phyloP scores from a whole-genome alignment of 2,888 invertebrate species.

The Epirrita christyi region DNA sequence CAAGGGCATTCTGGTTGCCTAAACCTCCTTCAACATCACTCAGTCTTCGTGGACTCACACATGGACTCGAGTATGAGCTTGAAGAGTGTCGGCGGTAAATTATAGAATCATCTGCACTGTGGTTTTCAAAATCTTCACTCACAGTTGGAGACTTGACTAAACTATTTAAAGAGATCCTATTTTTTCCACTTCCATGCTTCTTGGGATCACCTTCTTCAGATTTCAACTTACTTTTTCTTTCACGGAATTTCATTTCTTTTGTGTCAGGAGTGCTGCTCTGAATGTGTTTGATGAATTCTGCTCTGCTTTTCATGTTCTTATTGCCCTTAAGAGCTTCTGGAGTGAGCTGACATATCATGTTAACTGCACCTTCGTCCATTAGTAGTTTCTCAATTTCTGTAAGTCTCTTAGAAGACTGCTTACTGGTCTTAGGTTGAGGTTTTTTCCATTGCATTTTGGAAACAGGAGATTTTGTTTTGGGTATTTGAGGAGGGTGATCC shows the following conservation, averaged over 20 bases:
- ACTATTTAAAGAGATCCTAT: conserved; percentile 66
- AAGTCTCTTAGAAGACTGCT: conserved; percentile 82
- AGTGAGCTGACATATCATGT: conserved; percentile 93
- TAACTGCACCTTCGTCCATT: conserved; percentile 94
- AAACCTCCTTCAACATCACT: conserved; percentile 74
- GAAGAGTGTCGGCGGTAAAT: conserved; percentile 93
- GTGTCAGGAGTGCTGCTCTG: conserved; percentile 77
- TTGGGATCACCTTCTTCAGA: conserved; percentile 68
- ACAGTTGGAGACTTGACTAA: conserved; percentile 83
- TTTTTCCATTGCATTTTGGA: conserved; percentile 77
- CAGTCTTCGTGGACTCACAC: conserved; percentile 86
- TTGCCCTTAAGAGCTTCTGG: conserved; percentile 78
- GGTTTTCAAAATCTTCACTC: conserved; percentile 85
- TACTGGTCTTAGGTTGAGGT: conserved; percentile 69
- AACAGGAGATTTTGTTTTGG: conserved; percentile 68
- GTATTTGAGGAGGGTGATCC: conserved; percentile 51
- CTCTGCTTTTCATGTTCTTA: conserved; percentile 81
- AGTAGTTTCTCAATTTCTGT: conserved; percentile 91
- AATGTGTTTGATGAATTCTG: conserved; percentile 86
- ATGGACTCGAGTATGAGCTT: conserved; percentile 91
- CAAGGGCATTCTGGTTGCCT: background rate
- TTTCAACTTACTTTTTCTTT: conserved; percentile 76
- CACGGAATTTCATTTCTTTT: conserved; percentile 79
- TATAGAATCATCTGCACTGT: conserved; percentile 90
- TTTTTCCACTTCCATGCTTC: conserved; percentile 66